A percentile compares a stretch with the other conserved stretches of the same genome.
phyloP scores from a whole-genome alignment of 2,888 invertebrate species.

The Stenurella melanura region DNA sequence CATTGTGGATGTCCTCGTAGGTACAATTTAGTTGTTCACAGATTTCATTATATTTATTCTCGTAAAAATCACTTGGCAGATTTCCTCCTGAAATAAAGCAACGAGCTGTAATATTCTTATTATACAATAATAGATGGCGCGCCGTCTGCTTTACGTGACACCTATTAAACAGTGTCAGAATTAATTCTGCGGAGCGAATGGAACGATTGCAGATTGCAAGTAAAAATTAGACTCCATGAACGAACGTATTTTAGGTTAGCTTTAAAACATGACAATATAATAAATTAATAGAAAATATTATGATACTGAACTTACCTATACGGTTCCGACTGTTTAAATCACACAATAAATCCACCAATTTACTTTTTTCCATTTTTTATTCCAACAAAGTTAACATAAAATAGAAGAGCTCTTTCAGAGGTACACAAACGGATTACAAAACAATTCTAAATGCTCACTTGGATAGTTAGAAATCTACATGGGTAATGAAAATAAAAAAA shows the following conservation, averaged over 20 bases:
- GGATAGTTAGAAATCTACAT: conserved; percentile 21
- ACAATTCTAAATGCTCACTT: not conserved
- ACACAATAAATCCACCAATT: conserved; percentile 57
- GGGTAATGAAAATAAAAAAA: conserved; percentile 40
- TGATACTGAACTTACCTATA: conserved; percentile 40
- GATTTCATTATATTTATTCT: conserved; percentile 43
- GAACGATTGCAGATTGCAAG: no score
- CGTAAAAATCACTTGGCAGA: conserved; percentile 1
- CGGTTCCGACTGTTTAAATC: conserved; percentile 51
- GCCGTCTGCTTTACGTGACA: not conserved
- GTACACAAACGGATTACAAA: conserved; percentile 5
- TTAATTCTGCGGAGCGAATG: no score
- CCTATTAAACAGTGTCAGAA: not conserved
- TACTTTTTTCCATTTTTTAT: conserved; percentile 55
- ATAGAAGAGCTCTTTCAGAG: not conserved
- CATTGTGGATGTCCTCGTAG: conserved; percentile 44
- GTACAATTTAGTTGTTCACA: conserved; percentile 45
- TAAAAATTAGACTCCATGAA: no score
- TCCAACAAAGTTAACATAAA: conserved; percentile 23
- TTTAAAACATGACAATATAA: not conserved
- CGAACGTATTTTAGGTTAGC: conserved; percentile 12
- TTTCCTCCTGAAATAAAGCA: conserved; percentile 17
- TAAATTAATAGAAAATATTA: not conserved
- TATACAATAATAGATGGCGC: not conserved
- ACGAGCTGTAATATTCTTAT: not conserved